Evolutionary conservation across 2,888 invertebrate species (phyloP).

Genomic region (Micropterix aruncella): DNA sequence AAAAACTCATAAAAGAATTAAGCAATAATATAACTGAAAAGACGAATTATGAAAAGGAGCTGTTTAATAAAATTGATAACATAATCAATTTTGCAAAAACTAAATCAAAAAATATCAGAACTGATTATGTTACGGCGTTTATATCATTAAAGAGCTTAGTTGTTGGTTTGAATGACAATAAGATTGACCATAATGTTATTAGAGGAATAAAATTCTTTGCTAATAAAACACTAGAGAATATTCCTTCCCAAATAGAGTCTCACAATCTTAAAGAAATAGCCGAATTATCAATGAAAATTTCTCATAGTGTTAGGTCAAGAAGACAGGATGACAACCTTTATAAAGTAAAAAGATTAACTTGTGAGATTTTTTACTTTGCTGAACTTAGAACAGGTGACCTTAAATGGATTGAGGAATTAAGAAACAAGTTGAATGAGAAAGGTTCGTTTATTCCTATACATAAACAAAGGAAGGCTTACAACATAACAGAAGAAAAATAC

Average conservation of each 20-base stretch:
- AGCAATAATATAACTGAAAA: neutral
- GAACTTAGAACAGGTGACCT: neutral
- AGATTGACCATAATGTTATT: neutral
- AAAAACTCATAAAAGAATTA: neutral
- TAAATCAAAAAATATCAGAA: neutral
- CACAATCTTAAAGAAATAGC: neutral
- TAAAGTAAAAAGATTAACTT: neutral
- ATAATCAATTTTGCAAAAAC: neutral
- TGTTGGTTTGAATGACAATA: neutral
- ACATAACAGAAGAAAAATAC: neutral
- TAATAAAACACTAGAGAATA: neutral
- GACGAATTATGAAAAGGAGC: neutral
- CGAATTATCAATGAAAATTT: neutral
- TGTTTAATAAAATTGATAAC: neutral
- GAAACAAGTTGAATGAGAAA: too few relatives aligned
- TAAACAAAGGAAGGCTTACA: neutral
- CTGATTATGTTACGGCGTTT: neutral
- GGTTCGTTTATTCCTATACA: too few relatives aligned
- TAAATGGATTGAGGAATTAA: neutral
- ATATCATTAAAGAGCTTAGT: neutral
- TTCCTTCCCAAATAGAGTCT: neutral
- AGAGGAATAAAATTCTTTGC: neutral
- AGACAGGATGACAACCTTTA: neutral
- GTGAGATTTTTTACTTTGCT: neutral
- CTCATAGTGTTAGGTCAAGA: neutral